phyloP scores from a whole-genome alignment of 37 sponge, comb jelly and placozoan genomes.

The Bolinopsis microptera region DNA sequence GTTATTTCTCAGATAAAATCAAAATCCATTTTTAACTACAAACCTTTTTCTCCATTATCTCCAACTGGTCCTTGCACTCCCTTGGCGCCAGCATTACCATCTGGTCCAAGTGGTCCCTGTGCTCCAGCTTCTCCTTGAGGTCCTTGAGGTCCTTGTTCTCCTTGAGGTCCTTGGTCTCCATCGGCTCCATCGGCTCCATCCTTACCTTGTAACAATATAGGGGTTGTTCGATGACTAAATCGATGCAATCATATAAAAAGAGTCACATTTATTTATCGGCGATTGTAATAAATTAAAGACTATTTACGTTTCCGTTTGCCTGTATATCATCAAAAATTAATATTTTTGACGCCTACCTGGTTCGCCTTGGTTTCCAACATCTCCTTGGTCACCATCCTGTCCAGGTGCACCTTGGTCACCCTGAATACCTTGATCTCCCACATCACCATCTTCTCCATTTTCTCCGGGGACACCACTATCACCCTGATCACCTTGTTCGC shows the following conservation, averaged over 20 bases:
- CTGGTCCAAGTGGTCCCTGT: constrained; percentile 3
- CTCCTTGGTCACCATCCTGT: not conserved
- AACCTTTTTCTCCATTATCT: not conserved
- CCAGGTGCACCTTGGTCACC: constrained; percentile 36
- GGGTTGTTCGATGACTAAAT: too few species aligned
- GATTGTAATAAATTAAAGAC: too few species aligned
- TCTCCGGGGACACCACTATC: not conserved
- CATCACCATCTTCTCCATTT: not conserved
- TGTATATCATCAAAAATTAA: too few species aligned
- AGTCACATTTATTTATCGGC: too few species aligned
- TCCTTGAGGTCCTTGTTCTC: constrained; percentile 5
- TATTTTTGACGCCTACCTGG: too few species aligned
- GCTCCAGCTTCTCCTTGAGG: constrained; percentile 20
- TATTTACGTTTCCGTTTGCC: too few species aligned
- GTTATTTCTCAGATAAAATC: too few species aligned
- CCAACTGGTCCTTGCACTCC: not conserved
- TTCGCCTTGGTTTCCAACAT: not conserved
- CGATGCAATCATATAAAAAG: too few species aligned
- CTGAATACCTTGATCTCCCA: not conserved
- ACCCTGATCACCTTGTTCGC: not conserved
- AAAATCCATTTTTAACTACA: too few species aligned
- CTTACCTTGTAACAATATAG: too few species aligned
- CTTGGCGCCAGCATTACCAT: constrained; percentile 31
- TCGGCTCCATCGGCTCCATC: not conserved
- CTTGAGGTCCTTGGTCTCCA: constrained; percentile 18